phyloP scores from a whole-genome alignment of 2,113 vertebrate genomes.

The Fregetta grallaria region DNA sequence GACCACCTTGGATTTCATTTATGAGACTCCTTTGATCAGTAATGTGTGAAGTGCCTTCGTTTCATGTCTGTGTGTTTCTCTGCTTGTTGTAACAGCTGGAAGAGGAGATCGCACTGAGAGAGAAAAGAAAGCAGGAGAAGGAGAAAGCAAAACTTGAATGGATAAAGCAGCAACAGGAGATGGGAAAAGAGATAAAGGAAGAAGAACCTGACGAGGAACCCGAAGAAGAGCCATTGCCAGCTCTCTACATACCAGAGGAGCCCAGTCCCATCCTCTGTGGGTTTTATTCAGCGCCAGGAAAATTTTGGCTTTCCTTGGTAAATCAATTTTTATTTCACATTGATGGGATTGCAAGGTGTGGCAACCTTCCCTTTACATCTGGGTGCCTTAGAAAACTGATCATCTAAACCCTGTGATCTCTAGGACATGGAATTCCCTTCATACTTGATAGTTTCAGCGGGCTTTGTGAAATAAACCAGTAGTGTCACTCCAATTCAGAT shows the following conservation, averaged over 20 bases:
- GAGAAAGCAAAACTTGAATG: conserved; percentile 62
- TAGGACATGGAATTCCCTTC: background rate
- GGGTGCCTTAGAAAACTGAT: background rate
- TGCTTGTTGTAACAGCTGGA: conserved; percentile 75
- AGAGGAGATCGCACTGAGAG: conserved; percentile 73
- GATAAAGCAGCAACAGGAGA: conserved; percentile 50
- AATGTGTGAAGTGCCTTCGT: background rate
- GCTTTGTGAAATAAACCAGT: background rate
- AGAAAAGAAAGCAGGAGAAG: conserved; percentile 48
- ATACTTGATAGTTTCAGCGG: background rate
- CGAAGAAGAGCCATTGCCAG: conserved; percentile 77
- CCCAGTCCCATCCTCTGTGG: conserved; percentile 87
- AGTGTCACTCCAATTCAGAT: background rate
- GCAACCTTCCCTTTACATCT: background rate
- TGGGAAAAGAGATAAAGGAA: conserved; percentile 49
- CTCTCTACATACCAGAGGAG: conserved; percentile 76
- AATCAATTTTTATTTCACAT: background rate
- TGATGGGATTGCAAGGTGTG: background rate
- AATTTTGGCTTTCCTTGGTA: conserved; percentile 96
- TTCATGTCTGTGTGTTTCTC: background rate
- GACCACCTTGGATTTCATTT: background rate
- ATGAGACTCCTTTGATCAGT: background rate
- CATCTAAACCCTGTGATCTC: background rate
- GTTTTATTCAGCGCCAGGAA: conserved; percentile 87
- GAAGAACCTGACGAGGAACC: conserved; percentile 39